Evolutionary conservation across 2,888 invertebrate species (phyloP), one percentile per base, ranked within the genome.

Genomic region (Pseudococcus longispinus): DNA sequence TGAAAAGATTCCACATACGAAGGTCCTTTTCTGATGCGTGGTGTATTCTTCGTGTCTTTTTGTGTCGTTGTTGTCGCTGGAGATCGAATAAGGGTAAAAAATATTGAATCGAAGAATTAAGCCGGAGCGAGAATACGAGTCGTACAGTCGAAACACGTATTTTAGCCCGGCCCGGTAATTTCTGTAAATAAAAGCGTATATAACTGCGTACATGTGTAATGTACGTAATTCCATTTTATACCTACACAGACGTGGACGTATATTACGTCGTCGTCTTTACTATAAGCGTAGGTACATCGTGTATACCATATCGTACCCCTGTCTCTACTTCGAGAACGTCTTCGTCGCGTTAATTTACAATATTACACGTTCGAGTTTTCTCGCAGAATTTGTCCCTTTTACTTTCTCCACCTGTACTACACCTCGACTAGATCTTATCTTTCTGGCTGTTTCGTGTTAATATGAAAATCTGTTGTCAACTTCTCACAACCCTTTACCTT

Each of bases 121-220:
- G 37, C 37, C 4, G 65, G 32, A 5, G 37, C 37, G 5, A 13
- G 37, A 4, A 18, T 5, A 51, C n/a, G n/a, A 23, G 11, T 32
- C 2, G 5, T 65, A 37, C 74, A 37, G 32, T 74, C 74, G 74
- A 74, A 74, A 74, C 74, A 74, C 74, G 74, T 74, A 74, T 74
- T 74, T 37, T n/a, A 37, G 74, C 74, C 15, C 1, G 18, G 32
- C 32, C n/a, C 18, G n/a, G 74, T 29, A 32, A 74, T 32, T 74
- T 74, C 18, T 37, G 74, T 74, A 74, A 74, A 74, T 74, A 74
- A 74, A 29, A 37, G 74, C 74, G 74, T 37, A 37, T 74, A 74
- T 74, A 74, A 74, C 74, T 74, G 74, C 74, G 74, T 74, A 74
- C 74, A 74, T 74, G 74, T 74, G 74, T 74, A 74, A 74, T 74